Percentiles rank a stretch among this genome's conserved stretches.
Conservation (phyloP, 1,140 invertebrate species). For the Chironomus tepperi region DNA sequence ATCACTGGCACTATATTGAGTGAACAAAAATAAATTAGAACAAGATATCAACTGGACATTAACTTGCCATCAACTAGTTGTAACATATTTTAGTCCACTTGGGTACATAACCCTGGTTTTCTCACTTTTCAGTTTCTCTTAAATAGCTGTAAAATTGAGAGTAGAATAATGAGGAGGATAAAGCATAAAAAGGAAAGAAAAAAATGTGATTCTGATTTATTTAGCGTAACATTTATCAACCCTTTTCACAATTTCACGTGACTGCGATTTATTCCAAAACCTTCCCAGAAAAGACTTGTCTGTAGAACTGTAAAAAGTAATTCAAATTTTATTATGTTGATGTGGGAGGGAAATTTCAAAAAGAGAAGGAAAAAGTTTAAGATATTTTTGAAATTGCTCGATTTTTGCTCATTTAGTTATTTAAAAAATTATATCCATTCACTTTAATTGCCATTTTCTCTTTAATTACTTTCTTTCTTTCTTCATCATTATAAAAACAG, state of each 20-base stretch:
- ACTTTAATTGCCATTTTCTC: background rate
- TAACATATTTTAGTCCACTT: no score
- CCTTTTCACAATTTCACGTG: conserved; percentile 17
- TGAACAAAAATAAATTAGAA: no score
- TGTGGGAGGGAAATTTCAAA: no score
- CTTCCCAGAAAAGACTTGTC: background rate
- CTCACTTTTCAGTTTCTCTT: no score
- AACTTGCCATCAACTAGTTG: no score
- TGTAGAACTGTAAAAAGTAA: background rate
- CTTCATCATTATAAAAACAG: background rate
- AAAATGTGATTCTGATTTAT: conserved; percentile 21
- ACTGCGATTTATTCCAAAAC: background rate
- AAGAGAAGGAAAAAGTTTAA: no score
- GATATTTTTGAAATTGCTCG: no score
- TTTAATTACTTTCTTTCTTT: background rate
- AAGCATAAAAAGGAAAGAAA: background rate
- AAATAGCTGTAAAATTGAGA: background rate
- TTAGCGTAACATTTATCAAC: conserved; percentile 23
- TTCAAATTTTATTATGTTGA: background rate
- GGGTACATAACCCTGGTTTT: no score
- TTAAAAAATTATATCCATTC: conserved; percentile 1
- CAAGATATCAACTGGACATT: no score
- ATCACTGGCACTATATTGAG: no score
- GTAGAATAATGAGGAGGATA: background rate
- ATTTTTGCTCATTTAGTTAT: background rate